phyloP scores from a whole-genome alignment of 2,797 vertebrate species.

The Sebastes iracundus region DNA sequence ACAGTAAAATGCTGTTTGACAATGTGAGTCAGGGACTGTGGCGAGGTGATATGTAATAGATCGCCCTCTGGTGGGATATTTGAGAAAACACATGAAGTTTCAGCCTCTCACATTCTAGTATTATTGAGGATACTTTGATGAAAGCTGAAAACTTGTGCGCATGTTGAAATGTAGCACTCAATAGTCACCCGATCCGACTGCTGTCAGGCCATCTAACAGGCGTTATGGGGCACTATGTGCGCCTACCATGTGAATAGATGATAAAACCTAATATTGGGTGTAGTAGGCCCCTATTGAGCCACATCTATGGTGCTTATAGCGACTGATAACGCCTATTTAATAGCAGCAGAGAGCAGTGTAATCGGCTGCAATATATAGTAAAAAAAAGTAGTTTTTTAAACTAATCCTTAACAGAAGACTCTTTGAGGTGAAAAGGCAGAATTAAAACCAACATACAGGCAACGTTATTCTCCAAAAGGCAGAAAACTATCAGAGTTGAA shows the following conservation, averaged over 20 bases:
- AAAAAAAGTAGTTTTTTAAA: not conserved
- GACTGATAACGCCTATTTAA: too few species aligned
- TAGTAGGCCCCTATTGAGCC: too few species aligned
- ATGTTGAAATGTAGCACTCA: not conserved
- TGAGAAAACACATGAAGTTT: not conserved
- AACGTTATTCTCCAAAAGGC: not conserved
- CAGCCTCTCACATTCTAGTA: slow-evolving; percentile 1
- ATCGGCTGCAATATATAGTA: not conserved
- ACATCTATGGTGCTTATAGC: too few species aligned
- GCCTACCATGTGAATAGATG: too few species aligned
- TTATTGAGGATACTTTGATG: not conserved
- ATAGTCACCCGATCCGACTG: too few species aligned
- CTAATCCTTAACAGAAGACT: not conserved
- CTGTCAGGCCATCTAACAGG: too few species aligned
- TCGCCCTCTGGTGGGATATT: slow-evolving; percentile 60
- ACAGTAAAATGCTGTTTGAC: not conserved
- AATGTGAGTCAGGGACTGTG: not conserved
- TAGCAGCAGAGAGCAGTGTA: too few species aligned
- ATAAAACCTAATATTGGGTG: too few species aligned
- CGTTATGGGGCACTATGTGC: fast-evolving
- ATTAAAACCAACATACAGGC: not conserved
- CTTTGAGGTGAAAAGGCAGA: not conserved
- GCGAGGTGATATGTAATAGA: slow-evolving; percentile 19
- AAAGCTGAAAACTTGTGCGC: not conserved
- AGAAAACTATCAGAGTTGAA: not conserved